These are phyloP conservation scores for Porites lobata DNA, from an alignment of 92 coral and sea anemone species.

Conservation along the genomic window DNA sequence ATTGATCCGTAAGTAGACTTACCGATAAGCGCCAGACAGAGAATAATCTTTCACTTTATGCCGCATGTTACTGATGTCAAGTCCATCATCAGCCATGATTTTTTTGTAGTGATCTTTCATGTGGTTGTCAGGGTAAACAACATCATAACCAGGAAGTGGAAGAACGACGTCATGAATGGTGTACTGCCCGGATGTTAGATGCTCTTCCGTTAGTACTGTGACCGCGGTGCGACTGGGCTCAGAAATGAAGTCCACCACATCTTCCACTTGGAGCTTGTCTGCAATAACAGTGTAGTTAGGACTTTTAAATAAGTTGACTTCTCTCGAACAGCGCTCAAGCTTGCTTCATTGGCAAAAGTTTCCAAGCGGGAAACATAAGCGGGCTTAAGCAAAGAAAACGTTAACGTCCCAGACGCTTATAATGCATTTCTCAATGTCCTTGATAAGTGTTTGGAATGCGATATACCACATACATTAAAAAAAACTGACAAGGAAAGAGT, in stretches of 20 bases:
- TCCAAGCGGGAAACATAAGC: no score
- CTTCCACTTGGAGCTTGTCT: conserved; percentile 42
- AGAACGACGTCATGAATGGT: conserved; percentile 89
- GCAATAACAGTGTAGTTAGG: background rate
- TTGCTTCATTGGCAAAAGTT: no score
- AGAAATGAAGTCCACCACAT: conserved; percentile 19
- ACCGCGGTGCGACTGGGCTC: conserved; percentile 70
- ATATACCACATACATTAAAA: no score
- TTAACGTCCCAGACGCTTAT: no score
- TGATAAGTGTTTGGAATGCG: no score
- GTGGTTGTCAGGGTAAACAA: conserved; percentile 83
- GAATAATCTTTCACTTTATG: conserved; percentile 93
- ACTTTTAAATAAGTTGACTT: no score
- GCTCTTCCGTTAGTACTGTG: conserved; percentile 72
- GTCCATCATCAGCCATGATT: conserved; percentile 83
- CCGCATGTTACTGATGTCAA: conserved; percentile 91
- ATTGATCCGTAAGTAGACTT: no score
- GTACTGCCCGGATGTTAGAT: conserved; percentile 71
- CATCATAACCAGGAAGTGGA: conserved; percentile 98
- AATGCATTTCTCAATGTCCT: no score
- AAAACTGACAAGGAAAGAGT: no score
- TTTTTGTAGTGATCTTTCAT: conserved; percentile 81
- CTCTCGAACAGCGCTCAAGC: no score
- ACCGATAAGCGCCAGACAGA: conserved; percentile 98
- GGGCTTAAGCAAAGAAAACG: no score